These are phyloP conservation scores for Heliopora coerulea DNA, from an alignment of 92 coral and sea anemone species.

Conservation along the genomic window DNA sequence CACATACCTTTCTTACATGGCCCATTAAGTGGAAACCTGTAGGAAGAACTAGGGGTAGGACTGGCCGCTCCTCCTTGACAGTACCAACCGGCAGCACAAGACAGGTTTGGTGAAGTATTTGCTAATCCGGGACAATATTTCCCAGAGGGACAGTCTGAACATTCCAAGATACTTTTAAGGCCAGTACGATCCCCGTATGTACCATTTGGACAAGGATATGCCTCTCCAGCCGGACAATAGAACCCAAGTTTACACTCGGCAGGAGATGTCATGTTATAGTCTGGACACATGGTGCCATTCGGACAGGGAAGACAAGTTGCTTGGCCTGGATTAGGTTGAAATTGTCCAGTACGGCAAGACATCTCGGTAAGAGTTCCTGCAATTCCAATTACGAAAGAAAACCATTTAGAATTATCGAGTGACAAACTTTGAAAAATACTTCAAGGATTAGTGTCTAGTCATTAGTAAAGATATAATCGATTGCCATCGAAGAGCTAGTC, in stretches of 20 bases:
- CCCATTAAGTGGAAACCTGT: conserved; percentile 75
- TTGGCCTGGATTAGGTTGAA: conserved; percentile 83
- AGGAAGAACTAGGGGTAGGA: conserved; percentile 64
- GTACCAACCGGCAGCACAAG: conserved; percentile 79
- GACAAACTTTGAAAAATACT: too few relatives aligned
- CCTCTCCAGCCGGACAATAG: conserved; percentile 88
- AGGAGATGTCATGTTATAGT: conserved; percentile 84
- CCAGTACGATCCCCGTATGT: conserved; percentile 90
- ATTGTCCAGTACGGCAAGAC: conserved; percentile 80
- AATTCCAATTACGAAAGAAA: too few relatives aligned
- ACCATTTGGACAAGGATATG: conserved; percentile 78
- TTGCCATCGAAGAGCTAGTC: too few relatives aligned
- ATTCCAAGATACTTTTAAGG: conserved; percentile 57
- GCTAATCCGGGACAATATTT: conserved; percentile 70
- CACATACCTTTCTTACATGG: conserved; percentile 61
- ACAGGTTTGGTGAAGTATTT: conserved; percentile 64
- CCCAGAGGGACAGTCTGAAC: conserved; percentile 91
- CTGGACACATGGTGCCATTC: conserved; percentile 91
- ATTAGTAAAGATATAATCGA: too few relatives aligned
- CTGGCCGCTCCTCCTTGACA: conserved; percentile 81
- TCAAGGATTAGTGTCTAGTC: too few relatives aligned
- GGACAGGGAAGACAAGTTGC: conserved; percentile 68
- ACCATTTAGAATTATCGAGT: too few relatives aligned
- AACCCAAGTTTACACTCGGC: conserved; percentile 77
- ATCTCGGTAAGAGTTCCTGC: conserved; percentile 67